phyloP scores from a whole-genome alignment of 2,113 vertebrate species.

The Zosterops pallidus region DNA sequence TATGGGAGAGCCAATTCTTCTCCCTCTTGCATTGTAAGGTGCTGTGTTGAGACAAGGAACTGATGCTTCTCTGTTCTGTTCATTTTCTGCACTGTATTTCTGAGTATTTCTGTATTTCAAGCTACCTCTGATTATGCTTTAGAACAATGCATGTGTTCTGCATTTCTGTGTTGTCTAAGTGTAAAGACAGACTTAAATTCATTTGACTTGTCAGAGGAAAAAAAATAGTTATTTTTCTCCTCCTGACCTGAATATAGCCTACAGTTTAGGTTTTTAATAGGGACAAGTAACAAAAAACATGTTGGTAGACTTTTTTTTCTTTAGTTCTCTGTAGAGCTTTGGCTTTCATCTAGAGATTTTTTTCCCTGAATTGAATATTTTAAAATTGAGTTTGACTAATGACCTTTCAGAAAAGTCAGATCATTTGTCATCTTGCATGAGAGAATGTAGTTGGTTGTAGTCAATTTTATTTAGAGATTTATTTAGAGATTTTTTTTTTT shows the following conservation, averaged over 20 bases:
- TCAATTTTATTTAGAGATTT: conserved; percentile 46
- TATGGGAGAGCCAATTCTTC: not conserved
- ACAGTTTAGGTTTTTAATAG: not conserved
- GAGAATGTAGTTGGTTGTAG: not conserved
- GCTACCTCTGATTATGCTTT: not conserved
- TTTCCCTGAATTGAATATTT: not conserved
- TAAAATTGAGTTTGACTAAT: conserved; percentile 33
- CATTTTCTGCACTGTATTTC: not conserved
- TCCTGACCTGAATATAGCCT: not conserved
- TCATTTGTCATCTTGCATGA: conserved; percentile 40
- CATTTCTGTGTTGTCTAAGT: not conserved
- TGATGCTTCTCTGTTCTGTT: not conserved
- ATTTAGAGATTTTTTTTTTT: conserved; percentile 13
- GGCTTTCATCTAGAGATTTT: not conserved
- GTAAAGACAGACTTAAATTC: not conserved
- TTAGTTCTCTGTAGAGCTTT: not conserved
- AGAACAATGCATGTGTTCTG: not conserved
- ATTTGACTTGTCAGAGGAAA: not conserved
- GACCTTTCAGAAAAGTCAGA: conserved; percentile 33
- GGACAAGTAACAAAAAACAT: not conserved
- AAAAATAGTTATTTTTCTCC: not conserved
- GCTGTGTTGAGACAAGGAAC: fast-evolving
- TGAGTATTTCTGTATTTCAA: not conserved
- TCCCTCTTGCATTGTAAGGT: not conserved
- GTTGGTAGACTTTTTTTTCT: not conserved